Conservation (phyloP, 2,888 invertebrate genomes). For the Ochlodes sylvanus region DNA sequence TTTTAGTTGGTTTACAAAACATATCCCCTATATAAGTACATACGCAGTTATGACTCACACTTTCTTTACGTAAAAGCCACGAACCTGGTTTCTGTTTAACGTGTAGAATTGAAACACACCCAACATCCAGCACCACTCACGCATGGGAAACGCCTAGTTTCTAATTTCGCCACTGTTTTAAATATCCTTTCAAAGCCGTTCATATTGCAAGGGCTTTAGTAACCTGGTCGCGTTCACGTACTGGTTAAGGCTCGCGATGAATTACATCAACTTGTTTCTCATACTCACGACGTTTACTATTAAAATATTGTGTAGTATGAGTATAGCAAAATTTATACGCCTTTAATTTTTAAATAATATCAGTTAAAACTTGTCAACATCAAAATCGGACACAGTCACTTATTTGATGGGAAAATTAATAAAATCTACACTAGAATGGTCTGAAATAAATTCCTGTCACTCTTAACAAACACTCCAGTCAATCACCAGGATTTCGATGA, state of each 20-base stretch:
- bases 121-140: conserved; percentile 9
- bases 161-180: conserved; percentile 23
- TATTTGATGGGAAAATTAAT: no score
- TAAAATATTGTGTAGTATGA: no score
- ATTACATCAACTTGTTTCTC: no score
- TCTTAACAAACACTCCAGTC: no score
- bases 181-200: conserved; percentile 12
- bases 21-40: no score
- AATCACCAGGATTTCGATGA: no score
- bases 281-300: no score
- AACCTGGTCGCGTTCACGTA: conserved; percentile 50
- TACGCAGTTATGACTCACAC: conserved; percentile 17
- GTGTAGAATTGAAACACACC: conserved; percentile 20
- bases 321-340: no score
- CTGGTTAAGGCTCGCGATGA: conserved; percentile 5
- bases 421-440: neutral
- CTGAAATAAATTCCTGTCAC: neutral
- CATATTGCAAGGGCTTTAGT: conserved; percentile 43
- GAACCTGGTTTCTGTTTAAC: conserved; percentile 13
- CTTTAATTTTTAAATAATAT: no score
- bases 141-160: conserved; percentile 11
- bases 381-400: no score
- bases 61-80: neutral
- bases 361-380: no score
- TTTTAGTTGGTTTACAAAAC: neutral